Evolutionary conservation across 2,797 vertebrate species (phyloP).

Genomic region (Xenopus petersii): DNA sequence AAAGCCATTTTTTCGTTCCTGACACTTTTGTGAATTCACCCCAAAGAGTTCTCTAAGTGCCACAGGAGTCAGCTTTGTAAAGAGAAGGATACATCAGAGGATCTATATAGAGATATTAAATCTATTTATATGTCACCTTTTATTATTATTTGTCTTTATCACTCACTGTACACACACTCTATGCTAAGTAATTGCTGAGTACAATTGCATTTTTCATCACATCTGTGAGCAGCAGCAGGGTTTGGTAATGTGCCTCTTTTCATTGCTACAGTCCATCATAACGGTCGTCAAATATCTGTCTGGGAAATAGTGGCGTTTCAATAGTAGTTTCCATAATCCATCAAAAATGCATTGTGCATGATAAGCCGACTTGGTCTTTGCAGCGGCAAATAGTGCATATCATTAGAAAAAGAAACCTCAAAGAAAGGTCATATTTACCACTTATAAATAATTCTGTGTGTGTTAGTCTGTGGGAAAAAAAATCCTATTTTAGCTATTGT

Average conservation of each 20-base stretch:
- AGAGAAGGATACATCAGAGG: too few species aligned
- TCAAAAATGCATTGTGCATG: conserved; percentile 17
- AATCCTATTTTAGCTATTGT: neutral
- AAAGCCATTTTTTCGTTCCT: too few species aligned
- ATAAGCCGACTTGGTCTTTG: conserved; percentile 19
- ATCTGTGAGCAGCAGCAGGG: neutral
- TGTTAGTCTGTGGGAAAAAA: neutral
- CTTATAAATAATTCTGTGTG: conserved; percentile 3
- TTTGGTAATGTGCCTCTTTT: conserved; percentile 4
- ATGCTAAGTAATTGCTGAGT: neutral
- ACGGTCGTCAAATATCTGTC: conserved; percentile 16
- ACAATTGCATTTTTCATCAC: conserved; percentile 1
- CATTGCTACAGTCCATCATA: conserved; percentile 16
- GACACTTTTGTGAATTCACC: too few species aligned
- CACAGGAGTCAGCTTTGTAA: too few species aligned
- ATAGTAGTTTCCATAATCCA: conserved; percentile 19
- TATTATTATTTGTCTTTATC: neutral
- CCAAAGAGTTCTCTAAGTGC: too few species aligned
- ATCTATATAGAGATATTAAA: too few species aligned
- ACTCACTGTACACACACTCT: neutral
- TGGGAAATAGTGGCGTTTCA: conserved; percentile 20
- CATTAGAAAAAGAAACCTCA: conserved; percentile 24
- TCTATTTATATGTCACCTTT: too few species aligned
- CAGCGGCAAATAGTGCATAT: conserved; percentile 23
- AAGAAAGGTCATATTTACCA: conserved; percentile 17